These are phyloP conservation scores for Eudyptes chrysolophus DNA, from an alignment of 2,113 vertebrate species.

Conservation along the genomic window DNA sequence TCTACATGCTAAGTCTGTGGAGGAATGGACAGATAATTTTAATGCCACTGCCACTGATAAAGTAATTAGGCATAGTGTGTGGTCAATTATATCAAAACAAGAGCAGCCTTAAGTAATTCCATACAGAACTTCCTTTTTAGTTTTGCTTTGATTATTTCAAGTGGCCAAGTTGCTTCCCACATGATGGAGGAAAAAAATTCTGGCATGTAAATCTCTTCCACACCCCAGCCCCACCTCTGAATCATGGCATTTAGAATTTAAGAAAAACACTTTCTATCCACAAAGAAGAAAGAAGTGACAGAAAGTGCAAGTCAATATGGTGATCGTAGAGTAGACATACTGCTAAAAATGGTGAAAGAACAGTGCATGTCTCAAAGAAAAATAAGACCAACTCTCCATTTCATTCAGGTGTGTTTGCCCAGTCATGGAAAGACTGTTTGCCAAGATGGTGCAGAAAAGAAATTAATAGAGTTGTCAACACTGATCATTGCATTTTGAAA, in stretches of 20 bases:
- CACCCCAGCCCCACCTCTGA: neutral
- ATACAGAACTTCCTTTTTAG: neutral
- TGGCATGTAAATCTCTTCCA: neutral
- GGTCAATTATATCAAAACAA: neutral
- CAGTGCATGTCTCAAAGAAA: neutral
- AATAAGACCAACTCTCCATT: neutral
- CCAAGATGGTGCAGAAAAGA: neutral
- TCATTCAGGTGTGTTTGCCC: neutral
- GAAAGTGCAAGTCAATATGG: neutral
- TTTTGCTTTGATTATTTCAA: neutral
- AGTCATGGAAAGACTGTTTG: neutral
- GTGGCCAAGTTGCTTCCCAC: neutral
- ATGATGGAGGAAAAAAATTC: neutral
- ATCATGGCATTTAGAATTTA: neutral
- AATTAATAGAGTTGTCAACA: neutral
- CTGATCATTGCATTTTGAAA: neutral
- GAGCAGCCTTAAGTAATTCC: neutral
- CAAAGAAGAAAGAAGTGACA: neutral
- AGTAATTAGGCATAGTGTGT: neutral
- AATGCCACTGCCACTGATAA: neutral
- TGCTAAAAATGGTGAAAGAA: neutral
- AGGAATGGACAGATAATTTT: neutral
- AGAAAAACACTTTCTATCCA: neutral
- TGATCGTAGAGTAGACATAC: neutral
- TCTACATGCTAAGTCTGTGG: neutral